These are phyloP conservation scores for Choristoneura fumiferana DNA, from an alignment of 1,140 invertebrate genomes.

Conservation along the genomic window DNA sequence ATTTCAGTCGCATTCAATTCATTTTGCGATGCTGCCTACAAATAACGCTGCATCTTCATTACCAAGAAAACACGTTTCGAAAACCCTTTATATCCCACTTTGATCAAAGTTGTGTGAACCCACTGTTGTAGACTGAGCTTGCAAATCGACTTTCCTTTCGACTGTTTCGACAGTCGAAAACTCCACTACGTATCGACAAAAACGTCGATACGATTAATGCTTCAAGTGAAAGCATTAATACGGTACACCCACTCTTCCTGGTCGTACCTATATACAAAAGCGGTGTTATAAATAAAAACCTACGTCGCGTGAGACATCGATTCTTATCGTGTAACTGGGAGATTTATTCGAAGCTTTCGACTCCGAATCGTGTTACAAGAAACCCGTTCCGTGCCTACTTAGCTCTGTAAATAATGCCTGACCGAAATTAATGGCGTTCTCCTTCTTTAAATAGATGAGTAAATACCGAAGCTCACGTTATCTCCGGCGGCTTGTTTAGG, in stretches of 20 bases:
- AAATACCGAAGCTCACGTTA: slow-evolving; percentile 69
- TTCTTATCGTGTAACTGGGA: slow-evolving; percentile 71
- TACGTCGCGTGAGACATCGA: slow-evolving; percentile 72
- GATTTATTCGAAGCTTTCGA: slow-evolving; percentile 71
- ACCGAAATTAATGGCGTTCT: slow-evolving; percentile 69
- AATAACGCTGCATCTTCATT: slow-evolving; percentile 15
- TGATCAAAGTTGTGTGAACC: too few species aligned
- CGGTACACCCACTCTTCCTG: slow-evolving; percentile 48
- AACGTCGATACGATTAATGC: slow-evolving; percentile 46
- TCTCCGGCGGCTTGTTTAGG: slow-evolving; percentile 55
- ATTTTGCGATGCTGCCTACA: slow-evolving; percentile 37
- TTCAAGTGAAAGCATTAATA: slow-evolving; percentile 54
- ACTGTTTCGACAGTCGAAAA: slow-evolving; percentile 39
- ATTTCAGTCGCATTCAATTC: slow-evolving; percentile 40
- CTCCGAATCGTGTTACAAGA: slow-evolving; percentile 58
- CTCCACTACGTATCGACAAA: slow-evolving; percentile 43
- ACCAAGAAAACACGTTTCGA: too few species aligned
- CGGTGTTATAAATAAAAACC: slow-evolving; percentile 61
- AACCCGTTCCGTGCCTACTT: slow-evolving; percentile 75
- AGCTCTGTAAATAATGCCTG: slow-evolving; percentile 70
- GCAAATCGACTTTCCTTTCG: slow-evolving; percentile 35
- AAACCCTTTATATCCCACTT: too few species aligned
- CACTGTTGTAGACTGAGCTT: slow-evolving; percentile 3
- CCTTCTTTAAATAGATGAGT: slow-evolving; percentile 76
- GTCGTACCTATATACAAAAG: slow-evolving; percentile 45